phyloP scores from a whole-genome alignment of 2,888 invertebrate genomes.

The Rotaria magnacalcarata region DNA sequence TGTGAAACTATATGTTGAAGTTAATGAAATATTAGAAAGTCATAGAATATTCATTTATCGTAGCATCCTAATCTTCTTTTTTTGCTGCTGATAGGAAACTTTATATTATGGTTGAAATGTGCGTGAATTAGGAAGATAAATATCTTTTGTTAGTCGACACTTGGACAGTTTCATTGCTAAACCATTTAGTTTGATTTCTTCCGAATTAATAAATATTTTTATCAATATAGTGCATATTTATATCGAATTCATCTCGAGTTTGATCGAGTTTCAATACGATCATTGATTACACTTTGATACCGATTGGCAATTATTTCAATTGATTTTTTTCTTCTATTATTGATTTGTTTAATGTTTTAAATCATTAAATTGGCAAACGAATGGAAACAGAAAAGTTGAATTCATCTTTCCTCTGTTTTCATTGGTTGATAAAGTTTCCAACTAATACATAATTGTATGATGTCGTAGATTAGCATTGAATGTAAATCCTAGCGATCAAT shows the following conservation, averaged over 20 bases:
- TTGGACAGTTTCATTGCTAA: background rate
- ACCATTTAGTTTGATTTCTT: background rate
- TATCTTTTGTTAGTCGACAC: background rate
- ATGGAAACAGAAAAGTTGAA: too few species aligned
- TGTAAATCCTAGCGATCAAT: too few species aligned
- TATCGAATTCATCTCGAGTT: background rate
- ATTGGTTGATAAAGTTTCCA: background rate
- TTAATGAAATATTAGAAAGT: background rate
- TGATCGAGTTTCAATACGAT: background rate
- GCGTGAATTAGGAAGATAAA: background rate
- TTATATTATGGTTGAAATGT: background rate
- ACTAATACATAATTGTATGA: background rate
- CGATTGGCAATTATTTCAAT: background rate
- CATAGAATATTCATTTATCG: background rate
- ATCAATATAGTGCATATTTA: background rate
- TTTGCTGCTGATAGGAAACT: background rate
- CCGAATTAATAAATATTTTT: background rate
- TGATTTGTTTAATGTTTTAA: background rate
- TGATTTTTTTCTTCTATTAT: background rate
- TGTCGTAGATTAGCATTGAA: background rate
- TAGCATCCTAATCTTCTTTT: background rate
- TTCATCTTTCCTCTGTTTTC: too few species aligned
- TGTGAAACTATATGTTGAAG: background rate
- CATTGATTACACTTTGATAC: background rate
- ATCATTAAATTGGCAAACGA: background rate